These are phyloP conservation scores for Aporophyla nigra DNA, from an alignment of 2,888 invertebrate species.

Conservation along the genomic window DNA sequence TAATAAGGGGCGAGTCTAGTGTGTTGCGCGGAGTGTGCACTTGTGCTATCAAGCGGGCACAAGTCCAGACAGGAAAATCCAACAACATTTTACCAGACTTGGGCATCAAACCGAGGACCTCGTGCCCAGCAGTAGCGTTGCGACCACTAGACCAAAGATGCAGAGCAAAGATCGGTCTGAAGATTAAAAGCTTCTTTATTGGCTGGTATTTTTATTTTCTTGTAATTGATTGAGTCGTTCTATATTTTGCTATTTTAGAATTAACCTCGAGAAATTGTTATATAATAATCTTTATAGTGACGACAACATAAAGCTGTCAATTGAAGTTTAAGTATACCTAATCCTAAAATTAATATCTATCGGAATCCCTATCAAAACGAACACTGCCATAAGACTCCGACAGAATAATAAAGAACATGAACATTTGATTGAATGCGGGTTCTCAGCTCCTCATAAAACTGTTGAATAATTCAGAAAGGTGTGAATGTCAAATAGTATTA, in stretches of 20 bases:
- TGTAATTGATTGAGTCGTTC: not conserved
- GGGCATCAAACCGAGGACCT: too few relatives aligned
- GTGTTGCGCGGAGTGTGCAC: too few relatives aligned
- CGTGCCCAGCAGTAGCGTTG: too few relatives aligned
- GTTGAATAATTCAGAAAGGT: slow-evolving; percentile 57
- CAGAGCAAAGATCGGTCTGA: not conserved
- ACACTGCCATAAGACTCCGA: slow-evolving; percentile 3
- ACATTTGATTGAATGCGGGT: slow-evolving; percentile 51
- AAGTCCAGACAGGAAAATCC: too few relatives aligned
- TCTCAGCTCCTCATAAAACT: slow-evolving; percentile 30
- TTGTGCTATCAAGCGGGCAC: too few relatives aligned
- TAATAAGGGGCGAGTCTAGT: too few relatives aligned
- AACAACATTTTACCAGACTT: too few relatives aligned
- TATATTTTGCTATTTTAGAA: not conserved
- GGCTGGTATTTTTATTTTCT: too few relatives aligned
- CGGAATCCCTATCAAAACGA: not conserved
- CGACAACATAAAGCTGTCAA: not conserved
- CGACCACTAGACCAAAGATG: too few relatives aligned
- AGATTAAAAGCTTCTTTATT: not conserved
- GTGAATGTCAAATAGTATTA: slow-evolving; percentile 38
- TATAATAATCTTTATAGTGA: too few relatives aligned
- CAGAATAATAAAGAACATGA: slow-evolving; percentile 42
- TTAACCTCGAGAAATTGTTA: not conserved
- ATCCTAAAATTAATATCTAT: not conserved
- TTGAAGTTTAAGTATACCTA: not conserved